A percentile compares a stretch with the other conserved stretches of the same genome.
Conservation (phyloP, 2,888 invertebrate genomes). For the Clunio marinus region DNA sequence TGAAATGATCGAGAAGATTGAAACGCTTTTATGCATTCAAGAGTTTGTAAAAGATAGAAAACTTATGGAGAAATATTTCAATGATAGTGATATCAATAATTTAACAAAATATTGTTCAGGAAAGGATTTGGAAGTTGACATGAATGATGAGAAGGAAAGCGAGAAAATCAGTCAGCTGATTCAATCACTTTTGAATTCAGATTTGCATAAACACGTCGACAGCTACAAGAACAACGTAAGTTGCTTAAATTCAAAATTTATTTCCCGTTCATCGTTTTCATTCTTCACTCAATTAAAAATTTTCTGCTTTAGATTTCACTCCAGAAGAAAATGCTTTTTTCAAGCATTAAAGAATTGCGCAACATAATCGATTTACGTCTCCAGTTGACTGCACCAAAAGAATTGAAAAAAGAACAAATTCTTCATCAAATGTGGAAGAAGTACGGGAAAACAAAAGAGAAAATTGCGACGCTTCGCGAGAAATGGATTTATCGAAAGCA, state of each 20-base stretch:
- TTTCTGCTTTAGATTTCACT: constrained; percentile 31
- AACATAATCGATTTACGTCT: constrained; percentile 43
- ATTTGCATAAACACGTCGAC: neutral
- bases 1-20: constrained; percentile 52
- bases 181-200: constrained; percentile 15
- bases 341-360: constrained; percentile 27
- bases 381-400: constrained; percentile 53
- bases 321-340: constrained; percentile 25
- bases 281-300: neutral
- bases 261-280: neutral
- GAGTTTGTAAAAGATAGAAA: constrained; percentile 29
- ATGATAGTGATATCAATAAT: constrained; percentile 22
- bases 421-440: constrained; percentile 52
- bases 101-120: neutral
- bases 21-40: constrained; percentile 39
- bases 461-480: constrained; percentile 49
- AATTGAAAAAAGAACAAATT: constrained; percentile 51
- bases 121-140: neutral
- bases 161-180: constrained; percentile 22
- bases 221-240: constrained; percentile 19
- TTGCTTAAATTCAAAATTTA: neutral
- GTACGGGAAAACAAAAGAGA: constrained; percentile 49
- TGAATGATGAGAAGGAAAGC: neutral
- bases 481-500: constrained; percentile 48
- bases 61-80: constrained; percentile 21